A percentile compares a stretch with the other conserved stretches of the same genome.
Conservation (phyloP, 2,113 vertebrate genomes). For the Antechinus stuartii region DNA sequence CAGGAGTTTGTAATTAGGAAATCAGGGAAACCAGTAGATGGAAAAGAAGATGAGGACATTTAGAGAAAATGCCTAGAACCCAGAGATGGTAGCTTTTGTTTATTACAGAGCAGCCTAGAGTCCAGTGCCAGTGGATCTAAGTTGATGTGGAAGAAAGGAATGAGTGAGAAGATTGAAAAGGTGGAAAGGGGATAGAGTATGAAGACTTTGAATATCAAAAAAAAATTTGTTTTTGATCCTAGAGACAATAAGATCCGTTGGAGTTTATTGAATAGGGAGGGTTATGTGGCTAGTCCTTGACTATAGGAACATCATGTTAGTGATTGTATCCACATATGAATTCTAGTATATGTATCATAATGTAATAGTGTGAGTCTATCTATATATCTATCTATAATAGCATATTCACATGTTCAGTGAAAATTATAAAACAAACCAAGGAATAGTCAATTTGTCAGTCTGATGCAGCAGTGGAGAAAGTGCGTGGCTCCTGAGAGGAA, state of each 20-base stretch:
- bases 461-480: too few species aligned
- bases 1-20: neutral
- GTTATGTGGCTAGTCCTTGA: too few species aligned
- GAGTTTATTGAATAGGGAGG: neutral
- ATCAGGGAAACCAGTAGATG: neutral
- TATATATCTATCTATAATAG: too few species aligned
- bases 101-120: neutral
- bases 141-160: neutral
- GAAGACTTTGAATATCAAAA: neutral
- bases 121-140: neutral
- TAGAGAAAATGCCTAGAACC: neutral
- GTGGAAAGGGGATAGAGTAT: neutral
- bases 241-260: neutral
- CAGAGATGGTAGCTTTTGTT: neutral
- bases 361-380: too few species aligned
- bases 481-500: too few species aligned
- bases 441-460: too few species aligned
- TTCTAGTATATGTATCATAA: too few species aligned
- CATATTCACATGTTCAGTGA: too few species aligned
- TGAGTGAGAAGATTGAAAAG: neutral
- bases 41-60: neutral
- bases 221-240: neutral
- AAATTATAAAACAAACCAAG: too few species aligned
- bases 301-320: too few species aligned
- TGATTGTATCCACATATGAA: too few species aligned